Evolutionary conservation across 2,888 invertebrate species (phyloP).

Genomic region (Chouioia cunea): DNA sequence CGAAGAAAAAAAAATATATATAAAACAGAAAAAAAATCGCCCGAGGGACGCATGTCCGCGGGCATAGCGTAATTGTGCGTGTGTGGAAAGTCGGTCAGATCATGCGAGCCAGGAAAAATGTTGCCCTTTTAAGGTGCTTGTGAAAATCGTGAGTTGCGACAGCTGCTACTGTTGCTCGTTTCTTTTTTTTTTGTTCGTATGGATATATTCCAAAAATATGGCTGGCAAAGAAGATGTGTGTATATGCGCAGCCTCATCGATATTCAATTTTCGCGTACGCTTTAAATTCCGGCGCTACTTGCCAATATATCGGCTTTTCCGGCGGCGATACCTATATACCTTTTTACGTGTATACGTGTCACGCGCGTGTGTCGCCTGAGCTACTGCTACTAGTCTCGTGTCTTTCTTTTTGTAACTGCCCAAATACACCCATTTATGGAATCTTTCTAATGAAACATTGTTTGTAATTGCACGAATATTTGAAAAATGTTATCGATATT

Average conservation of each 20-base stretch:
- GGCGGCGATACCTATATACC: constrained; percentile 13
- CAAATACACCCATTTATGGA: constrained; percentile 12
- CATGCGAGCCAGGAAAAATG: constrained; percentile 7
- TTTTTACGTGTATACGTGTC: too few species aligned
- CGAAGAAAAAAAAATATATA: background rate
- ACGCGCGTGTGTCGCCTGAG: too few species aligned
- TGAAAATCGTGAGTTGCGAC: constrained; percentile 8
- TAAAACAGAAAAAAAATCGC: constrained; percentile 1
- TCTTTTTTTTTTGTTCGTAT: background rate
- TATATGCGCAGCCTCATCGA: constrained; percentile 24
- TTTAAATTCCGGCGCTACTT: constrained; percentile 19
- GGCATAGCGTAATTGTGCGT: constrained; percentile 34
- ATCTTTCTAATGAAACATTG: background rate
- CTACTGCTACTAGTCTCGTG: too few species aligned
- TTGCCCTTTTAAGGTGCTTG: constrained; percentile 2
- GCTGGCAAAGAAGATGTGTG: background rate
- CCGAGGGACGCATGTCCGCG: background rate
- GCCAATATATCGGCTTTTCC: constrained; percentile 40
- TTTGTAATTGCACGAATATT: too few species aligned
- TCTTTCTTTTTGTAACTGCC: too few species aligned
- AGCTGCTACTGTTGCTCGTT: background rate
- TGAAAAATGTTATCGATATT: too few species aligned
- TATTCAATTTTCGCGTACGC: constrained; percentile 42
- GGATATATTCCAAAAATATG: background rate
- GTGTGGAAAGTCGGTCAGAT: constrained; percentile 38